Evolutionary conservation across 2,888 invertebrate genomes (phyloP).

Genomic region (Gymnosoma rotundatum): DNA sequence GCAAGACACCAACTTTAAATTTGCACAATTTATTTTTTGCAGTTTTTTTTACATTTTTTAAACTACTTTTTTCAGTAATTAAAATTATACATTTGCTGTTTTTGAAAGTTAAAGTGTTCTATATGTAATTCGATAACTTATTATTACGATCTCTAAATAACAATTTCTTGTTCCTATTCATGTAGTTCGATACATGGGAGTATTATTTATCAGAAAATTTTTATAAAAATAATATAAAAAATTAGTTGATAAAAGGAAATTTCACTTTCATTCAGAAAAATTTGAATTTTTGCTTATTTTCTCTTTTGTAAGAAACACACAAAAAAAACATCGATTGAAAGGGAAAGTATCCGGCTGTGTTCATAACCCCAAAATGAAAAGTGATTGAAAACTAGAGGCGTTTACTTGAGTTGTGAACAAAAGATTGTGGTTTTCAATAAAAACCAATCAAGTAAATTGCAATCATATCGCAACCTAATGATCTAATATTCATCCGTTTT

Average conservation of each 20-base stretch:
- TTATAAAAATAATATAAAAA: not conserved
- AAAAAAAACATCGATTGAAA: constrained; percentile 28
- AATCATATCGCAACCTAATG: constrained; percentile 60
- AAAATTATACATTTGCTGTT: not conserved
- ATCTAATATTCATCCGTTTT: constrained; percentile 63
- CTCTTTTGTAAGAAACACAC: constrained; percentile 8
- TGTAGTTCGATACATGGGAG: constrained; percentile 28
- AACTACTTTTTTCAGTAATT: no score
- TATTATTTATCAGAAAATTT: constrained; percentile 12
- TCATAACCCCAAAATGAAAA: not conserved
- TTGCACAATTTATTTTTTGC: no score
- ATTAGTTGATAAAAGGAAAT: constrained; percentile 31
- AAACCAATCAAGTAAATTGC: constrained; percentile 42
- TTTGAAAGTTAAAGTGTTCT: not conserved
- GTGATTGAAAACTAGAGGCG: constrained; percentile 40
- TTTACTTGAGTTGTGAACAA: constrained; percentile 50
- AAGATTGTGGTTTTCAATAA: constrained; percentile 65
- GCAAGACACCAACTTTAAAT: no score
- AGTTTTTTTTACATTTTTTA: no score
- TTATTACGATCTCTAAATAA: constrained; percentile 26
- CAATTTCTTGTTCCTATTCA: constrained; percentile 3
- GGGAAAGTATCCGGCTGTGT: constrained; percentile 65
- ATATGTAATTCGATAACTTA: constrained; percentile 44
- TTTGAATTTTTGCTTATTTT: constrained; percentile 65
- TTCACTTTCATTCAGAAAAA: constrained; percentile 49